These are phyloP conservation scores for Oreohelix idahoensis DNA, from an alignment of 1,140 invertebrate genomes.

Conservation along the genomic window DNA sequence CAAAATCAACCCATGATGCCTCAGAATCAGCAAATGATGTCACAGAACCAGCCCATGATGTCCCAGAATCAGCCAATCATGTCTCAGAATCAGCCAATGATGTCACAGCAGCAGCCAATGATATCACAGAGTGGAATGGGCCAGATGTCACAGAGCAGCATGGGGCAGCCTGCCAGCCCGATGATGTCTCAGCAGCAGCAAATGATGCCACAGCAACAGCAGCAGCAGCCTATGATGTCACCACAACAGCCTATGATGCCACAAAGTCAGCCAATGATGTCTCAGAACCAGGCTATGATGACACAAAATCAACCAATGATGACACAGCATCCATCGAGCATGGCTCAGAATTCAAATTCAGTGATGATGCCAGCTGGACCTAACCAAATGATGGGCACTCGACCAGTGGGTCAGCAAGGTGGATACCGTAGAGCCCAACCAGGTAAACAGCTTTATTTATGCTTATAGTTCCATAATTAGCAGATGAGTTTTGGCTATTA, in stretches of 20 bases:
- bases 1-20: constrained; percentile 20
- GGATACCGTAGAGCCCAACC: constrained; percentile 31
- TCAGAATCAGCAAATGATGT: constrained; percentile 15
- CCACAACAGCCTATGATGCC: constrained; percentile 19
- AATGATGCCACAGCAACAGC: background rate
- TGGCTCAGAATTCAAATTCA: constrained; percentile 2
- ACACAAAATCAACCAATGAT: constrained; percentile 27
- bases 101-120: constrained; percentile 25
- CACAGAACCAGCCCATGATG: constrained; percentile 5
- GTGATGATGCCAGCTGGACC: constrained; percentile 25
- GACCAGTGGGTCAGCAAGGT: constrained; percentile 22
- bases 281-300: constrained; percentile 15
- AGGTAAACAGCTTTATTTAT: too few relatives aligned
- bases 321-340: constrained; percentile 24
- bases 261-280: constrained; percentile 23
- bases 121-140: constrained; percentile 35
- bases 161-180: constrained; percentile 13
- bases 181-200: constrained; percentile 18
- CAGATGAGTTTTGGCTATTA: too few relatives aligned
- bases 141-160: background rate
- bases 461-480: too few relatives aligned
- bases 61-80: constrained; percentile 13
- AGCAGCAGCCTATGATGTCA: constrained; percentile 4
- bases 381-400: constrained; percentile 24
- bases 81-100: constrained; percentile 30